phyloP scores from a whole-genome alignment of 2,113 vertebrate genomes.

The Tautogolabrus adspersus region DNA sequence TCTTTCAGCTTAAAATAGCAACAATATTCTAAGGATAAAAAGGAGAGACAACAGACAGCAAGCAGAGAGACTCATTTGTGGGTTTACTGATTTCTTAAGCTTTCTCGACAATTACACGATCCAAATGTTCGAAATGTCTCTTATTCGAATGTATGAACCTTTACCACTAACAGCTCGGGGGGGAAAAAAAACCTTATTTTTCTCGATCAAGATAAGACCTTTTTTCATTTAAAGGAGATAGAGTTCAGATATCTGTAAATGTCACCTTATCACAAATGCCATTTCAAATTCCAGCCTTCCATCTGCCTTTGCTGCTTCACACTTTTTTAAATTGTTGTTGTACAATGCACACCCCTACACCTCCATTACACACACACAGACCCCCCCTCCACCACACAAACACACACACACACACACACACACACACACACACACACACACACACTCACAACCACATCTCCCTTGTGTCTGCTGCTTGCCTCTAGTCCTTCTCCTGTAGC shows the following conservation, averaged over 20 bases:
- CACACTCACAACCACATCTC: slow-evolving; percentile 9
- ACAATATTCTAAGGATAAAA: no score
- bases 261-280: slow-evolving; percentile 75
- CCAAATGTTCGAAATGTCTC: background rate
- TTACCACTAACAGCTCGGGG: slow-evolving; percentile 7
- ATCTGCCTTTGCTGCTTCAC: slow-evolving; percentile 26
- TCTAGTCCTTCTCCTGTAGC: slow-evolving; percentile 45
- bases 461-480: slow-evolving; percentile 41
- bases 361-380: background rate
- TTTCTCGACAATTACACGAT: no score
- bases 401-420: no score
- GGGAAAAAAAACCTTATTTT: slow-evolving; percentile 2
- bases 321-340: slow-evolving; percentile 35
- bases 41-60: no score
- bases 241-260: slow-evolving; percentile 72
- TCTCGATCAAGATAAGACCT: slow-evolving; percentile 48
- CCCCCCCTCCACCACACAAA: background rate
- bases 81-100: no score
- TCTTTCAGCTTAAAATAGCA: no score
- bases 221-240: slow-evolving; percentile 53
- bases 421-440: background rate
- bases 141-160: background rate
- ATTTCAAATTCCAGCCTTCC: slow-evolving; percentile 51
- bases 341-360: slow-evolving; percentile 1
- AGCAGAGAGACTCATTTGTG: no score